Base-by-base conservation (phyloP, 2,113 vertebrate species). In the Calypte anna region DNA sequence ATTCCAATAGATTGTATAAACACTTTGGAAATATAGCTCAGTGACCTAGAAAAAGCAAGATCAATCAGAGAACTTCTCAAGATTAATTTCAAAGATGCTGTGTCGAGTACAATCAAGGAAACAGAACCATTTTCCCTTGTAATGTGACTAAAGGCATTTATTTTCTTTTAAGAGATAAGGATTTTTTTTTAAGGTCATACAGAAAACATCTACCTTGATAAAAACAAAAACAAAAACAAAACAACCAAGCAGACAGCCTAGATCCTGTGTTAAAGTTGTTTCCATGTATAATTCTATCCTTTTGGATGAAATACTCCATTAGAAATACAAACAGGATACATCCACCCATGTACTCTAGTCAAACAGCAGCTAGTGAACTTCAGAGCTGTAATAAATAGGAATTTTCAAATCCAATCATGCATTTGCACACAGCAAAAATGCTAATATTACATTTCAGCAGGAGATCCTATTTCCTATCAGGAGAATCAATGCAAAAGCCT, bases 1-100 rank as follows among this genome's bases (percentile, higher is more conserved):
- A 99, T 98, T 98, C 97, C 98, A 98, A 98, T 98, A 98, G 98
- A 98, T 98, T 98, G 97, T 98, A 98, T 98, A 98, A 97, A 98
- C 96, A 97, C 84, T 93, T 91, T 97, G 88, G 92, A 98, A 98
- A 94, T 95, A 98, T 79, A 97, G 95, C 91, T 97, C 92, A 92
- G 94, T 96, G 97, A 97, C 95, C 96, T 96, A 96, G 95, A 97
- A 97, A 97, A 96, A 96, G 94, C 53, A 75, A 95, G 77, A 95
- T 96, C 93, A 97, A 97, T 94, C 93, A 96, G 40, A 97, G 85
- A 96, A 94, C 90, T 93, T 95, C 90, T 97, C 95, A 93, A 96
- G 97, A 97, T 97, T 97, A 96, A 98, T 97, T 97, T 98, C 96
- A 97, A 96, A 97, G 93, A 97, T 95, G 86, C 86, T 91, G 73